Evolutionary conservation across 2,797 vertebrate species (phyloP).

Genomic region (Acipenser ruthenus): DNA sequence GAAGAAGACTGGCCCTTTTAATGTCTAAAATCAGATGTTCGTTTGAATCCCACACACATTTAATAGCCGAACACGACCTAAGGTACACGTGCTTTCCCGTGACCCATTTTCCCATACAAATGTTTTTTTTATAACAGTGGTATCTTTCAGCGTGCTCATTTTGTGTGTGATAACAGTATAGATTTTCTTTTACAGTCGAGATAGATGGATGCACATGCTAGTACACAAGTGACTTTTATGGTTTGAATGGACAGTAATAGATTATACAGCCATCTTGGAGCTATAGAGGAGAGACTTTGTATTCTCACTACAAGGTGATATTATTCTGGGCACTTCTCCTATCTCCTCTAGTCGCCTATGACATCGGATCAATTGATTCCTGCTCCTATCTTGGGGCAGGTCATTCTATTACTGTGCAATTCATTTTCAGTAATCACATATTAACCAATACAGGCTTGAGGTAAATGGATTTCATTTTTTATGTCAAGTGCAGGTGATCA

Average conservation of each 20-base stretch:
- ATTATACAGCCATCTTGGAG: slow-evolving; percentile 36
- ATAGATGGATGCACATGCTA: slow-evolving; percentile 14
- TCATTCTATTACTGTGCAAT: slow-evolving; percentile 47
- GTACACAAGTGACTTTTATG: slow-evolving; percentile 21
- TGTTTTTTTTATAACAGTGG: not conserved
- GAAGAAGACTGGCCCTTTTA: slow-evolving; percentile 3
- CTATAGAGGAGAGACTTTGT: not conserved
- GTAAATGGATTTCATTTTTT: slow-evolving; percentile 47
- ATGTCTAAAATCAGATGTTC: not conserved
- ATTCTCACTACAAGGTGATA: not conserved
- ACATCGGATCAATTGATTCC: slow-evolving; percentile 43
- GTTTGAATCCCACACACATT: slow-evolving; percentile 13
- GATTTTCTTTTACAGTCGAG: slow-evolving; percentile 14
- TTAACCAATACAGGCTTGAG: slow-evolving; percentile 51
- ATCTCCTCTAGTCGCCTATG: slow-evolving; percentile 22
- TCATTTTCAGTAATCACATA: slow-evolving; percentile 58
- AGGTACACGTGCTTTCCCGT: slow-evolving; percentile 17
- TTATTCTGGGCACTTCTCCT: slow-evolving; percentile 15
- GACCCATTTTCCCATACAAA: slow-evolving; percentile 17
- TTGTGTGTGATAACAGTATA: slow-evolving; percentile 3
- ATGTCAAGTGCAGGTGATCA: slow-evolving; percentile 41
- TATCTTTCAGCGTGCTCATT: too few species aligned
- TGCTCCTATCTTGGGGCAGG: slow-evolving; percentile 34
- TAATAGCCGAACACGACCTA: slow-evolving; percentile 4
- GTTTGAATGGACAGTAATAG: slow-evolving; percentile 43